A percentile compares a stretch with the other conserved stretches of the same genome.
These are phyloP conservation scores for Entomyzon cyanotis DNA, from an alignment of 2,113 vertebrate species.

Conservation along the genomic window DNA sequence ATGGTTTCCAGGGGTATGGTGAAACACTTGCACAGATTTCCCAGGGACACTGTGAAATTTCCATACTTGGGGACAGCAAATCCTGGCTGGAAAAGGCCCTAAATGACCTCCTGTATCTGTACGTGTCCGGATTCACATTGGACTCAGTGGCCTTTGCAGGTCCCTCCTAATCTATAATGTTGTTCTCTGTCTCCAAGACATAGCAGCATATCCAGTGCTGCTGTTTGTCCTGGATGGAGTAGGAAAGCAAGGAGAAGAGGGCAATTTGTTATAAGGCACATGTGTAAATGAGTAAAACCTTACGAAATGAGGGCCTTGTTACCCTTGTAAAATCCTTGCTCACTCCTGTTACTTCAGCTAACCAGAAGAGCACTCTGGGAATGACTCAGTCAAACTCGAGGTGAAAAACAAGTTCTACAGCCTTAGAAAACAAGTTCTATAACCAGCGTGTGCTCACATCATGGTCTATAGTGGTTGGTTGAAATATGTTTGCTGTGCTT, in stretches of 20 bases:
- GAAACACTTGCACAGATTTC: background rate
- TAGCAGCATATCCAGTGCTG: background rate
- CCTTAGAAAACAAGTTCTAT: no score
- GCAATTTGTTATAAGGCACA: background rate
- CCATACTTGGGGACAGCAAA: background rate
- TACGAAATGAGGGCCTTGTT: no score
- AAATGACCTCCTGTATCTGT: background rate
- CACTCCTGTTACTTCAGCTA: no score
- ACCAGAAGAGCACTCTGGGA: no score
- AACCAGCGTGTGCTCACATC: no score
- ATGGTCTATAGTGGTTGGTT: no score
- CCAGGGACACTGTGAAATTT: background rate
- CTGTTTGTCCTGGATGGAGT: background rate
- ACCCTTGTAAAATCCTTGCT: no score
- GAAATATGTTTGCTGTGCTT: no score
- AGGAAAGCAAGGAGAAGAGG: background rate
- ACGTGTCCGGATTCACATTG: background rate
- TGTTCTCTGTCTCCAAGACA: background rate
- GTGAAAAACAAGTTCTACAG: no score
- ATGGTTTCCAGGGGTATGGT: background rate
- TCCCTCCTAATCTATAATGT: background rate
- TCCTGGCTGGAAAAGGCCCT: background rate
- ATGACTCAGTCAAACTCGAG: no score
- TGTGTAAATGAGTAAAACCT: no score
- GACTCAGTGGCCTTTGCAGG: background rate